Evolutionary conservation across 2,888 invertebrate species (phyloP), one percentile per base, ranked within the genome.

Genomic region (Chrysolina americana): DNA sequence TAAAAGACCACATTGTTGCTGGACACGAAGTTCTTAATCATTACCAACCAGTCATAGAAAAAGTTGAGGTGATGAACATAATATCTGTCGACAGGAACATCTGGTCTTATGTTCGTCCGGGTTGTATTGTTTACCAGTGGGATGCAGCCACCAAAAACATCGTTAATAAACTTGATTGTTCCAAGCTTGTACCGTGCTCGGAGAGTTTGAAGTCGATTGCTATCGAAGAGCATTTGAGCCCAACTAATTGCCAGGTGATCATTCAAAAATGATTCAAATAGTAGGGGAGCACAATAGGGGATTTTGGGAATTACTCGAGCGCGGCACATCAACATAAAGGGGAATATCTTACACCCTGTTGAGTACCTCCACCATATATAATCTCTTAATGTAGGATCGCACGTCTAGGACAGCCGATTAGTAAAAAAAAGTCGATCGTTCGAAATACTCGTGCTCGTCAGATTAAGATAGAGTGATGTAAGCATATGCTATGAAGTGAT

Each of bases 161-260:
- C 78, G 89, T 93, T 3, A 94, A 94, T 78, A 93, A 94, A 81
- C 89, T 98, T 71, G 98, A 98, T 88, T 96, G 97, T 89, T 96
- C 95, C 59, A 97, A 97, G 89, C 90, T 98, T 81, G 94, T 95
- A 79, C 98, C 98, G 0, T 96, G 96, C 87, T 97, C 96, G 15
- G 98, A 97, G 87, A 96, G 96, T 83, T 89, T 97, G 69, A 95
- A 96, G 88, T 96, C 96, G 44, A 96, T 97, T 82, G 94, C 96
- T 56, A 94, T 97, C 77, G 98, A 97, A 86, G 96, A 97, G 82
- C 94, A 94, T 85, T 90, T 96, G 0, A 94, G 93, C 81, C 92
- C 93, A 2, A 93, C 93, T 36, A 93, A 94, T 79, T 94, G 94
- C 82, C 94, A 94, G 88, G 93, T 94, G 84, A 64, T 64, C 8